phyloP scores from a whole-genome alignment of 2,888 invertebrate species.

The Pherbina coryleti region DNA sequence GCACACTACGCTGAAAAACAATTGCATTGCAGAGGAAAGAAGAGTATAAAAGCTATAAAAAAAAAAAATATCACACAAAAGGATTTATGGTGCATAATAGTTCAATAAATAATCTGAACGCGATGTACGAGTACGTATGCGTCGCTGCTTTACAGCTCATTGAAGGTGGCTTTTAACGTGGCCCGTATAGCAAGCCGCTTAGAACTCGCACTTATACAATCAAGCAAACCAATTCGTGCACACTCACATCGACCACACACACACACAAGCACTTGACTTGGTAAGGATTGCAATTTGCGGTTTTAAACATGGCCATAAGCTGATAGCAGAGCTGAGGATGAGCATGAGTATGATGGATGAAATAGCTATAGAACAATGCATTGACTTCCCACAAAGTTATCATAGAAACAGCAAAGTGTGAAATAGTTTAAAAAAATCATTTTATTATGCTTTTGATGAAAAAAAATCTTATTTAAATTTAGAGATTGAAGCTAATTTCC shows the following conservation, averaged over 20 bases:
- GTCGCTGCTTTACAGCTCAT: background rate
- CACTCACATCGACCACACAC: background rate
- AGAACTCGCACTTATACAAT: background rate
- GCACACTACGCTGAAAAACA: background rate
- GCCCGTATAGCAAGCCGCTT: background rate
- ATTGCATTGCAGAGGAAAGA: background rate
- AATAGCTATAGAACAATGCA: background rate
- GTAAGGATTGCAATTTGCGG: background rate
- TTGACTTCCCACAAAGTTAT: too few relatives aligned
- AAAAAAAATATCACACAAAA: background rate
- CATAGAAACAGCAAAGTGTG: too few relatives aligned
- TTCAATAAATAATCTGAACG: slow-evolving; percentile 22
- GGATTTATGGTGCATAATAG: slow-evolving; percentile 24
- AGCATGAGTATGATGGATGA: background rate
- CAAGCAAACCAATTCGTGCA: background rate
- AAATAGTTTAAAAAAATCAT: too few relatives aligned
- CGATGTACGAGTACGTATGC: background rate
- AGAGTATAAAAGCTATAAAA: background rate
- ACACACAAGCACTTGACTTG: background rate
- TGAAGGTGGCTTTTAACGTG: background rate
- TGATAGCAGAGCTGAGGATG: background rate
- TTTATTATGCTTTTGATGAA: too few relatives aligned
- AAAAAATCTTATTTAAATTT: too few relatives aligned
- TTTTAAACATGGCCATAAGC: background rate
- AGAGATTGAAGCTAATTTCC: too few relatives aligned